Evolutionary conservation across 2,888 invertebrate species (phyloP).

Genomic region (Eristalis intricaria): DNA sequence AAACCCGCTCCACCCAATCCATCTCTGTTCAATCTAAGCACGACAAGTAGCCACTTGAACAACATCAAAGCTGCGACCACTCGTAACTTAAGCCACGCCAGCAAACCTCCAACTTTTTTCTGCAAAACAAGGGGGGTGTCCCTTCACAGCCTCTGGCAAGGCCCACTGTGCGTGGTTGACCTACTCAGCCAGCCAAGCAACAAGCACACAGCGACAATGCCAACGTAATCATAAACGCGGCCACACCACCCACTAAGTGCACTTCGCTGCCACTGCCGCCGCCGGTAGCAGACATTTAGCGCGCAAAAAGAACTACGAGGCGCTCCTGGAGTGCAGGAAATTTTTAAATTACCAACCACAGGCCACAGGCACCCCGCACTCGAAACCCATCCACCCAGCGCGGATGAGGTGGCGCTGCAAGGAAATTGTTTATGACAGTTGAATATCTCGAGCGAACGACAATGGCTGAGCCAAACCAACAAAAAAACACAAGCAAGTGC

Average conservation of each 20-base stretch:
- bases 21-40: background rate
- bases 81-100: conserved; percentile 28
- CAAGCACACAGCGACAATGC: conserved; percentile 52
- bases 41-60: conserved; percentile 21
- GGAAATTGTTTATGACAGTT: conserved; percentile 70
- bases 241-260: background rate
- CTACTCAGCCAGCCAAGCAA: conserved; percentile 66
- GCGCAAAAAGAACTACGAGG: background rate
- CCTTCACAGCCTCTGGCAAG: conserved; percentile 41
- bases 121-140: conserved; percentile 31
- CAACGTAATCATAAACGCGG: conserved; percentile 45
- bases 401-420: conserved; percentile 22
- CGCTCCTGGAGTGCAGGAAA: conserved; percentile 43
- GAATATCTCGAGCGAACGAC: conserved; percentile 60
- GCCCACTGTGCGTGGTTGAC: conserved; percentile 59
- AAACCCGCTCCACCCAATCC: background rate
- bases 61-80: conserved; percentile 50
- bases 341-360: conserved; percentile 59
- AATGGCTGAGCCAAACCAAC: conserved; percentile 18
- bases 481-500: background rate
- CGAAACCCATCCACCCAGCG: conserved; percentile 17
- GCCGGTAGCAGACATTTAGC: conserved; percentile 48
- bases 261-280: background rate
- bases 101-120: conserved; percentile 32
- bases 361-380: conserved; percentile 31